These are phyloP conservation scores for Peromyscus nudipes DNA, from an alignment of 2,797 vertebrate genomes.

Conservation along the genomic window DNA sequence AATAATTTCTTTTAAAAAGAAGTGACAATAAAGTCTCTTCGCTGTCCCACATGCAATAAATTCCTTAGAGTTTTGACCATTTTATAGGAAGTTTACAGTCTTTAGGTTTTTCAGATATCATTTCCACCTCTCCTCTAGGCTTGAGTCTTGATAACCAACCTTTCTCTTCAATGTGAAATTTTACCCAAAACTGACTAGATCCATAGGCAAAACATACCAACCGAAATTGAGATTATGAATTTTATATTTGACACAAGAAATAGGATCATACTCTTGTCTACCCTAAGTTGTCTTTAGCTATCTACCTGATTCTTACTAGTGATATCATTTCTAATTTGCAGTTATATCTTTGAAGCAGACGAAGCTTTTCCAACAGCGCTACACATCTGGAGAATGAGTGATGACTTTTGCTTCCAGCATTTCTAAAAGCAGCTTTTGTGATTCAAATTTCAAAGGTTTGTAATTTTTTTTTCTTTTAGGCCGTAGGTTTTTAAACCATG, in stretches of 20 bases:
- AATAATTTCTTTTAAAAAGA: not conserved
- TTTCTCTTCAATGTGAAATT: not conserved
- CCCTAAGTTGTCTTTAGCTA: not conserved
- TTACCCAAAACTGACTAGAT: not conserved
- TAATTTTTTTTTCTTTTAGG: not conserved
- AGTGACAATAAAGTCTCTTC: not conserved
- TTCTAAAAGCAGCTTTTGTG: not conserved
- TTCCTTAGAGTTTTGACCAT: not conserved
- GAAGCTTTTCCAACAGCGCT: not conserved
- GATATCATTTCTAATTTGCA: not conserved
- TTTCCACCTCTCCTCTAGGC: rapidly evolving
- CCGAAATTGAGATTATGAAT: conserved; percentile 41
- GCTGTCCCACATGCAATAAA: not conserved
- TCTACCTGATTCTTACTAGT: not conserved
- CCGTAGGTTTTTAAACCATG: not conserved
- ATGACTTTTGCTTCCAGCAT: not conserved
- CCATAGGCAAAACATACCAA: not conserved
- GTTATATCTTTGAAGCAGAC: not conserved
- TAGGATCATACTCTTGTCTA: not conserved
- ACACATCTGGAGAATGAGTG: not conserved
- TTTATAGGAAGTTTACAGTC: not conserved
- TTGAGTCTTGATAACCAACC: conserved; percentile 27
- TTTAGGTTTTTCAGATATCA: not conserved
- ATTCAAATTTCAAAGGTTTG: conserved; percentile 40
- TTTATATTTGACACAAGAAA: not conserved